Conservation (phyloP, 2,113 vertebrate genomes). For the Myrmecophaga tridactyla region DNA sequence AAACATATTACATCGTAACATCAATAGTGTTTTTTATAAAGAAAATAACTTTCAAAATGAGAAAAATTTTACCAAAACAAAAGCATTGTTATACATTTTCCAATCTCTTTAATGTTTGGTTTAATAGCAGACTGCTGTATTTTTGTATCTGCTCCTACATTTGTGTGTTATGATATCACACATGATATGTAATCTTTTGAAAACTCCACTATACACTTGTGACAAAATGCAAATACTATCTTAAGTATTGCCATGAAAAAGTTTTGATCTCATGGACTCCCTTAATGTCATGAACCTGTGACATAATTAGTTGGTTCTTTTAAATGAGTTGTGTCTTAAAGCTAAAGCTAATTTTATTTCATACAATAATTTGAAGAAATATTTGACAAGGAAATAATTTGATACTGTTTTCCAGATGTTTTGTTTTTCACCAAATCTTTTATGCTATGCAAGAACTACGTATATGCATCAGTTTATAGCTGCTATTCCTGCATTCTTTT, state of each 20-base stretch:
- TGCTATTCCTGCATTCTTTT: constrained; percentile 16
- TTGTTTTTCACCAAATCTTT: constrained; percentile 25
- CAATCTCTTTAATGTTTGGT: constrained; percentile 12
- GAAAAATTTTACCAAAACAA: not conserved
- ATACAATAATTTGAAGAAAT: constrained; percentile 24
- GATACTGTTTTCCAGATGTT: constrained; percentile 1
- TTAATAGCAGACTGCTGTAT: constrained; percentile 29
- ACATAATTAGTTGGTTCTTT: constrained; percentile 24
- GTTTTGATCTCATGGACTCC: not conserved
- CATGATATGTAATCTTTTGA: not conserved
- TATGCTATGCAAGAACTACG: not conserved
- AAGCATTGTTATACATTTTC: constrained; percentile 11
- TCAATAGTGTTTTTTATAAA: not conserved
- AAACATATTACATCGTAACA: not conserved
- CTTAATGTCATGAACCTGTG: not conserved
- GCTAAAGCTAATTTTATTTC: constrained; percentile 30
- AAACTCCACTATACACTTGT: not conserved
- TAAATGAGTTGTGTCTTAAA: constrained; percentile 5
- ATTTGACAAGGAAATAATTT: not conserved
- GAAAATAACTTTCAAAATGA: constrained; percentile 38
- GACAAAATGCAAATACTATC: not conserved
- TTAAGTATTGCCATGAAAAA: not conserved
- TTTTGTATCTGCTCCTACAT: not conserved
- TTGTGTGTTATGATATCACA: not conserved
- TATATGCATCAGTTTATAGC: not conserved